Conservation (phyloP, 2,797 vertebrate species). For the Acanthiza pusilla region DNA sequence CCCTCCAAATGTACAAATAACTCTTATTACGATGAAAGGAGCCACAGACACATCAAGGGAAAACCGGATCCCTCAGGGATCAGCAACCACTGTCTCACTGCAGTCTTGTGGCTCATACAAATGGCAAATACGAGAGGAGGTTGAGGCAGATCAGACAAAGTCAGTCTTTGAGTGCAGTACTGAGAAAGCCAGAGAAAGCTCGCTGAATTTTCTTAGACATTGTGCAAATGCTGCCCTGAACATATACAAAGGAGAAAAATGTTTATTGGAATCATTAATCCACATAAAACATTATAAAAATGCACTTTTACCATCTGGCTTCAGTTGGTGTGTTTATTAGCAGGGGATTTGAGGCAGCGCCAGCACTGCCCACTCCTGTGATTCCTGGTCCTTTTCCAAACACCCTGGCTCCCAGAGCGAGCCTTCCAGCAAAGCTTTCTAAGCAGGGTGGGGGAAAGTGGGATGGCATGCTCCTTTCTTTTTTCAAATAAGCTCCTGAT, state of each 20-base stretch:
- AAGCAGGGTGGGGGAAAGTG: neutral
- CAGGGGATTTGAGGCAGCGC: neutral
- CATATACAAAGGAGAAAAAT: neutral
- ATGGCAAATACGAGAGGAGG: neutral
- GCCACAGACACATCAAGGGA: constrained; percentile 4
- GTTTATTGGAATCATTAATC: constrained; percentile 31
- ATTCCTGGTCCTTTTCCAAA: neutral
- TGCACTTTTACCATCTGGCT: neutral
- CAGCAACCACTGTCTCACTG: neutral
- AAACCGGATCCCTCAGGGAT: constrained; percentile 15
- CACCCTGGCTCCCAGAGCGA: accelerated
- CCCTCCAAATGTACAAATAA: neutral
- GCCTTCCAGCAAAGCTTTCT: neutral
- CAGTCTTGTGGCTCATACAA: neutral
- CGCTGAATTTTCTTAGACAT: neutral
- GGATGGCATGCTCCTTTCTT: neutral
- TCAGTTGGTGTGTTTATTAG: neutral
- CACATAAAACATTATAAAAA: constrained; percentile 2
- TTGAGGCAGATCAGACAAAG: neutral
- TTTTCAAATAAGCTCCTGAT: neutral
- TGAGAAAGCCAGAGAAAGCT: neutral
- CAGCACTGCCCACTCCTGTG: neutral
- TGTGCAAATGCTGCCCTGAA: neutral
- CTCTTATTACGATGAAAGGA: neutral
- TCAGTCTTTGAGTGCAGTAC: neutral